Base-by-base conservation (phyloP, 2,888 invertebrate species). In the Rhogogaster chlorosoma region DNA sequence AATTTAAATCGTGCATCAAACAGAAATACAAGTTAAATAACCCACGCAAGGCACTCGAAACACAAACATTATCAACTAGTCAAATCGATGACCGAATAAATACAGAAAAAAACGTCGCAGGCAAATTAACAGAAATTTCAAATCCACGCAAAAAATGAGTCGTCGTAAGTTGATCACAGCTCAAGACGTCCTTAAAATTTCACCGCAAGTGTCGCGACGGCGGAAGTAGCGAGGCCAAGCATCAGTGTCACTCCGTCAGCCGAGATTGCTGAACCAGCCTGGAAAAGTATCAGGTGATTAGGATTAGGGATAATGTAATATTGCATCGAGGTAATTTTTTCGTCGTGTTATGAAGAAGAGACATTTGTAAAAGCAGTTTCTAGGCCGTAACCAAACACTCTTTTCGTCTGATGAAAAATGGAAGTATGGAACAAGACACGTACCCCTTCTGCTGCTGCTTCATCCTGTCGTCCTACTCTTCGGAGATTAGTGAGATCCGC, bases 211-310 rank as follows among this genome's bases (percentile, higher is more conserved):
- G 85, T 85, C 29, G 86, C 84, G n/a, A 75, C 73, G 49, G 85
- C 38, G n/a, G 87, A 86, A 49, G 86, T 86, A n/a, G 64, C 84
- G 53, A 86, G 85, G 77, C 84, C 86, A 4, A 87, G 71, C 70
- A 85, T 71, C 36, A 82, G 84, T 2, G 86, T 83, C 18, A 86
- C 78, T 57, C 78, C 85, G 38, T 83, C 38, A 15, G 78, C 78
- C 26, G 86, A n/a, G 7, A 67, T 70, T 45, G 22, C 67, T 26
- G 83, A 45, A 70, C 12, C 67, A 9, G 29, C 83, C 80, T 61
- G 61, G 38, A n/a, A 80, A 61, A 53, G 0, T 18, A 57, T 12
- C 6, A 38, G 18, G 4, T 15, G 57, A 45, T 57, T 45, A 57
- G 22, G 10, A 26, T n/a, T n/a, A n/a, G n/a, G n/a, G n/a, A n/a